Evolutionary conservation across 2,113 vertebrate genomes (phyloP).

Genomic region (Cavia aperea): DNA sequence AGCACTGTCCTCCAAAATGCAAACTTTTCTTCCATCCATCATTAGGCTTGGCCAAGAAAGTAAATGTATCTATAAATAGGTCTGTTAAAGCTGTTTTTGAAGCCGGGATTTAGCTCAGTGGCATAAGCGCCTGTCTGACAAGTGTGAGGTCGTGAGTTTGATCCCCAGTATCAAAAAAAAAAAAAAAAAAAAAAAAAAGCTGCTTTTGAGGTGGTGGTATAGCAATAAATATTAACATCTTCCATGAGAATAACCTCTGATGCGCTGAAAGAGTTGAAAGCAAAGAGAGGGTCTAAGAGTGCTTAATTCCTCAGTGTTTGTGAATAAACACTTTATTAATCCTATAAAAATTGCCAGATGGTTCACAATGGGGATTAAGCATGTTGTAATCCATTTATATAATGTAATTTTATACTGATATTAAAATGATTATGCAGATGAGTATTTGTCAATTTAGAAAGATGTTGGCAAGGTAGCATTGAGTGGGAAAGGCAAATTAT

Average conservation of each 20-base stretch:
- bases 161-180: too few species aligned
- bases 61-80: not conserved
- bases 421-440: not conserved
- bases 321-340: not conserved
- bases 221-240: not conserved
- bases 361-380: not conserved
- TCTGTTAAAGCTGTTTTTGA: not conserved
- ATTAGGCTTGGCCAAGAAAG: slow-evolving; percentile 25
- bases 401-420: not conserved
- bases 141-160: too few species aligned
- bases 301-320: not conserved
- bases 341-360: not conserved
- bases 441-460: not conserved
- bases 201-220: not conserved
- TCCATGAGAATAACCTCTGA: not conserved
- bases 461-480: not conserved
- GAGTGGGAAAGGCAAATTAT: not conserved
- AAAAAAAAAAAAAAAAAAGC: not conserved
- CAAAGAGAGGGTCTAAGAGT: not conserved
- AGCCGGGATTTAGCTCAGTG: too few species aligned
- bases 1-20: not conserved
- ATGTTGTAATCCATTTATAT: not conserved
- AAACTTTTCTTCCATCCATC: not conserved
- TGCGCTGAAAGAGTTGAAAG: not conserved
- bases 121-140: too few species aligned